Evolutionary conservation across 2,888 invertebrate species (phyloP).

Genomic region (Dryococelus australis): DNA sequence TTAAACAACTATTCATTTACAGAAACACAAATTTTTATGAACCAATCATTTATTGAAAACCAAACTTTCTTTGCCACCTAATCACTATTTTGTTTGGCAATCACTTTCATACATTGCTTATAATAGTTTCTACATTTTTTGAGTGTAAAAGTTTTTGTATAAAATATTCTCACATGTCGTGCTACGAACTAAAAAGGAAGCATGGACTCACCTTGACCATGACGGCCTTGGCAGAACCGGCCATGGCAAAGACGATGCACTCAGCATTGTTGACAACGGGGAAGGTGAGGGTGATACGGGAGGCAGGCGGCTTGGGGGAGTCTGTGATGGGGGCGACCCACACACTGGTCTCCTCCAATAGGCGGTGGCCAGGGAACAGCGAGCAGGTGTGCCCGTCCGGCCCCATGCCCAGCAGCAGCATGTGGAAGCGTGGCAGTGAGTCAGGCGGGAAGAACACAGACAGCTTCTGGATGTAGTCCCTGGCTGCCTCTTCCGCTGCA

Average conservation of each 20-base stretch:
- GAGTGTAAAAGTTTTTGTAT: too few species aligned
- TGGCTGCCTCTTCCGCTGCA: conserved; percentile 77
- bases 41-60: too few species aligned
- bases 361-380: conserved; percentile 83
- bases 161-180: not conserved
- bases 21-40: too few species aligned
- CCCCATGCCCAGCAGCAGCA: conserved; percentile 93
- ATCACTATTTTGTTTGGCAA: too few species aligned
- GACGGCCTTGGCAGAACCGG: conserved; percentile 88
- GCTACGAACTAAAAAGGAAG: too few species aligned
- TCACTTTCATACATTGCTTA: too few species aligned
- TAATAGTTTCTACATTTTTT: too few species aligned
- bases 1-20: too few species aligned
- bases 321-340: conserved; percentile 87
- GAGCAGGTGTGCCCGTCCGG: conserved; percentile 99
- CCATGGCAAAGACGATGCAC: conserved; percentile 82
- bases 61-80: too few species aligned
- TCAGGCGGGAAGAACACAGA: conserved; percentile 66
- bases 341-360: conserved; percentile 67
- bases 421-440: conserved; percentile 78
- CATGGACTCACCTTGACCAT: conserved; percentile 75
- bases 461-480: conserved; percentile 75
- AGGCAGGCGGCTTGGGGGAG: conserved; percentile 95
- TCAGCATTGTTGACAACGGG: conserved; percentile 88
- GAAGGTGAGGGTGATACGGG: conserved; percentile 89